Percentiles rank a stretch among this genome's conserved stretches.
phyloP scores from a whole-genome alignment of 2,797 vertebrate species.

The Euthynnus affinis region DNA sequence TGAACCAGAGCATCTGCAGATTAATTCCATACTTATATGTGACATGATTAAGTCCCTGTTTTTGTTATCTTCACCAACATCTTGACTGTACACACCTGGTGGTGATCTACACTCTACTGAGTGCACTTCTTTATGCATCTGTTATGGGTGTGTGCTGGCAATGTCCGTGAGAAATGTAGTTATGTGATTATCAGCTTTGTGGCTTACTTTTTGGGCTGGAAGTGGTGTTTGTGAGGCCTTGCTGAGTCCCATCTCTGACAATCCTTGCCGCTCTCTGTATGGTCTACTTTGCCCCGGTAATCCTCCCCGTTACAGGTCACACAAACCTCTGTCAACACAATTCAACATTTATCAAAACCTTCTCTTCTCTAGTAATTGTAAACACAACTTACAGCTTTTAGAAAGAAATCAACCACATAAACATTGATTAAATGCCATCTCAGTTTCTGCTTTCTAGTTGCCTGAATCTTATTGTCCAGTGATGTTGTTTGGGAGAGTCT shows the following conservation, averaged over 20 bases:
- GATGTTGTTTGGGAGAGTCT: slow-evolving; percentile 27
- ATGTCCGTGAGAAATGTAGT: slow-evolving; percentile 54
- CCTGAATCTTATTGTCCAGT: slow-evolving; percentile 3
- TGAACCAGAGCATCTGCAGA: too few relatives aligned
- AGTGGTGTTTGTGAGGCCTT: slow-evolving; percentile 92
- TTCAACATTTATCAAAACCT: slow-evolving; percentile 7
- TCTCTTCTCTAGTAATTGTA: background rate
- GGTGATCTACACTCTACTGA: too few relatives aligned
- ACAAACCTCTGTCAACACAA: slow-evolving; percentile 89
- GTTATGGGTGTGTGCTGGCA: slow-evolving; percentile 59
- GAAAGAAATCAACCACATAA: slow-evolving; percentile 5
- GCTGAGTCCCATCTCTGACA: slow-evolving; percentile 97
- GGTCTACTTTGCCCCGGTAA: slow-evolving; percentile 94
- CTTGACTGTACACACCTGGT: too few relatives aligned
- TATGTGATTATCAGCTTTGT: slow-evolving; percentile 43
- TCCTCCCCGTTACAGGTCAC: slow-evolving; percentile 94
- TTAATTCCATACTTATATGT: too few relatives aligned
- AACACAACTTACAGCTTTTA: slow-evolving; percentile 16
- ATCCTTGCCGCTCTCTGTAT: slow-evolving; percentile 93
- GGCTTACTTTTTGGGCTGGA: slow-evolving; percentile 93
- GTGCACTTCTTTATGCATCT: slow-evolving; percentile 51
- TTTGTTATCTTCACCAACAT: too few relatives aligned
- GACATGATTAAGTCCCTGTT: too few relatives aligned
- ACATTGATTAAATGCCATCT: slow-evolving; percentile 17
- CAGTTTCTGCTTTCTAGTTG: slow-evolving; percentile 17